Percentiles rank a stretch among this genome's conserved stretches.
Evolutionary conservation across 2,113 vertebrate species (phyloP).

Genomic region (Chaenocephalus aceratus): DNA sequence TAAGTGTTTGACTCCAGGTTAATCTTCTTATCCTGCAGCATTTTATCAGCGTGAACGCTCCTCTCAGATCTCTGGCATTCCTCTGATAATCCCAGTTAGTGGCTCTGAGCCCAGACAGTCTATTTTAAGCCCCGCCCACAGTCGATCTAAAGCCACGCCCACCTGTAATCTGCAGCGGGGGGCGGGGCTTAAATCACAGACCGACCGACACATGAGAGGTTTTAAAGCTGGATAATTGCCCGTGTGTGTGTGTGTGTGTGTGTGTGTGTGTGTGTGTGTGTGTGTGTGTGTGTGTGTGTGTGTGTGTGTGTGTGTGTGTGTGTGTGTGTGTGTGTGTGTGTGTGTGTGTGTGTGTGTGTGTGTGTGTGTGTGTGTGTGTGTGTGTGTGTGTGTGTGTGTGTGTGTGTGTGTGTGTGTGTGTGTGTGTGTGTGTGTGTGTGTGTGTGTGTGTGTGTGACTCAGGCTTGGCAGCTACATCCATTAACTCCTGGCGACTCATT

Average conservation of each 20-base stretch:
- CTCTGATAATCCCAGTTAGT: slow-evolving; percentile 43
- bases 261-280: not conserved
- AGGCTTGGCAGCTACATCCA: slow-evolving; percentile 9
- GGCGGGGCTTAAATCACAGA: slow-evolving; percentile 5
- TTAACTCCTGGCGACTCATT: slow-evolving; percentile 45
- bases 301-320: slow-evolving; percentile 13
- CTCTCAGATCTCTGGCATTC: not conserved
- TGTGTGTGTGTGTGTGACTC: slow-evolving; percentile 26
- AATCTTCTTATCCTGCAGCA: not conserved
- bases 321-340: slow-evolving; percentile 4
- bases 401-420: slow-evolving; percentile 15
- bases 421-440: not conserved
- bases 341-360: slow-evolving; percentile 14
- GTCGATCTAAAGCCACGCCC: slow-evolving; percentile 36
- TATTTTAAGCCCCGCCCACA: slow-evolving; percentile 27
- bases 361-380: slow-evolving; percentile 13
- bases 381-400: slow-evolving; percentile 8
- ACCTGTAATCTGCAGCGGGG: slow-evolving; percentile 16
- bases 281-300: slow-evolving; percentile 15
- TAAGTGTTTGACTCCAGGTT: too few relatives aligned
- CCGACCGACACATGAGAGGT: slow-evolving; percentile 36
- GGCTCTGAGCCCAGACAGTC: slow-evolving; percentile 16
- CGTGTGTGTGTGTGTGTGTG: not conserved
- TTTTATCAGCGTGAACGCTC: slow-evolving; percentile 39
- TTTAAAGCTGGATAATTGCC: not conserved